Percentiles rank a stretch among this genome's conserved stretches.
Conservation (phyloP, 2,888 invertebrate genomes). For the Holacanthella duospinosa region DNA sequence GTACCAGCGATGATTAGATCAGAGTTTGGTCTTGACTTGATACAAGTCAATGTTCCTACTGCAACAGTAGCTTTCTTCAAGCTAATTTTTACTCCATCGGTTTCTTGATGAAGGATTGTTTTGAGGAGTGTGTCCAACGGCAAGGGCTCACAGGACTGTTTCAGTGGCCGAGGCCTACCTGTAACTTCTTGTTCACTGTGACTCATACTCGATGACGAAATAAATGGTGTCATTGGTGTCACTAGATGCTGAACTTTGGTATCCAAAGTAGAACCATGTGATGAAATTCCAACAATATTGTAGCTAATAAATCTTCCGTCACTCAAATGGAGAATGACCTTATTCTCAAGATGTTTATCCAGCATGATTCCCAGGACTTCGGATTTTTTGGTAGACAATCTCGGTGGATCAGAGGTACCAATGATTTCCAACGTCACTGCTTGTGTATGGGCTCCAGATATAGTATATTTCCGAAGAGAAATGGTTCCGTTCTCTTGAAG, state of each 20-base stretch:
- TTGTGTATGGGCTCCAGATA: conserved; percentile 20
- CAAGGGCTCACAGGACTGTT: too few relatives aligned
- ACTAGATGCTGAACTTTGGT: conserved; percentile 15
- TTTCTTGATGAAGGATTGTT: conserved; percentile 23
- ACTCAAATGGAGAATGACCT: conserved; percentile 27
- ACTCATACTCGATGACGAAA: conserved; percentile 1
- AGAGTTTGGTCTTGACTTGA: conserved; percentile 17
- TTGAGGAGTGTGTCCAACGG: conserved; percentile 16
- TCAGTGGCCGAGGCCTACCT: too few relatives aligned
- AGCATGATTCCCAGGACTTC: conserved; percentile 30
- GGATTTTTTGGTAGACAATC: conserved; percentile 32
- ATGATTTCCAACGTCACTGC: conserved; percentile 27
- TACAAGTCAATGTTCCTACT: conserved; percentile 26
- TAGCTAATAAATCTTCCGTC: conserved; percentile 34
- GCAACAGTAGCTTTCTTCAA: conserved; percentile 28
- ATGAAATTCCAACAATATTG: conserved; percentile 14
- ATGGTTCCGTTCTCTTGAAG: conserved; percentile 34
- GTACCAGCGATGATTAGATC: conserved; percentile 30
- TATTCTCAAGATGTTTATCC: conserved; percentile 25
- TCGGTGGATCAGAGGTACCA: conserved; percentile 26
- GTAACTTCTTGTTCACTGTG: not conserved
- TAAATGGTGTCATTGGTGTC: conserved; percentile 29
- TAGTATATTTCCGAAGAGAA: conserved; percentile 28
- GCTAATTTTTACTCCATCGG: conserved; percentile 25
- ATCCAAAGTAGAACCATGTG: not conserved